Evolutionary conservation across 2,888 invertebrate species (phyloP).

Genomic region (Aleiodes testaceus): DNA sequence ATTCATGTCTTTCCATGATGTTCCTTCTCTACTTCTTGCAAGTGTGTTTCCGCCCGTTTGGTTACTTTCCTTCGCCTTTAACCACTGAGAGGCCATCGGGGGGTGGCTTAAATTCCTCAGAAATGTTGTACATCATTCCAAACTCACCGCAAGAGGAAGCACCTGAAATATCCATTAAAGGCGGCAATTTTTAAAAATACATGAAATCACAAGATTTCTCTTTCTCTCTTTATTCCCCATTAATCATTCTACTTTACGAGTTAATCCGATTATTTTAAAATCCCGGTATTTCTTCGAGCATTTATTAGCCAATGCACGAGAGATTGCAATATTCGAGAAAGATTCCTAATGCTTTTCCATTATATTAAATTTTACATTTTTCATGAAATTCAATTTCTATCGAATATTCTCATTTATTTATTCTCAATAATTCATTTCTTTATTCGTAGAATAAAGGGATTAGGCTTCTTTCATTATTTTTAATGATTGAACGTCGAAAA

Average conservation of each 20-base stretch:
- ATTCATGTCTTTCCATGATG: not conserved
- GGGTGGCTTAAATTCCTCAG: conserved; percentile 29
- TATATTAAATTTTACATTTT: no score
- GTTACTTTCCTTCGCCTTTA: conserved; percentile 28
- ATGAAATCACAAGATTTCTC: not conserved
- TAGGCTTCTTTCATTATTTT: no score
- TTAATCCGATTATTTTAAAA: conserved; percentile 34
- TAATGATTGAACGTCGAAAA: not conserved
- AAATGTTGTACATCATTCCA: conserved; percentile 31
- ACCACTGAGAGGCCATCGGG: conserved; percentile 5
- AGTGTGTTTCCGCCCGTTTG: conserved; percentile 4
- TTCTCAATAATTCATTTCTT: no score
- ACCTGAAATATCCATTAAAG: conserved; percentile 47
- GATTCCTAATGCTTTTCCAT: no score
- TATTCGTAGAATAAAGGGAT: no score
- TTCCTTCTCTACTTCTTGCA: conserved; percentile 11
- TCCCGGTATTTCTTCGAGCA: conserved; percentile 3
- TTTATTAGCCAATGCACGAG: conserved; percentile 1
- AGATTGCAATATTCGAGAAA: no score
- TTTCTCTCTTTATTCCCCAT: conserved; percentile 4
- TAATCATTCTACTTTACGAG: conserved; percentile 31
- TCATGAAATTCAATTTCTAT: no score
- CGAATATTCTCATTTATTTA: no score
- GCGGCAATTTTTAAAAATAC: conserved; percentile 4
- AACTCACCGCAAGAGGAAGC: conserved; percentile 39